These are phyloP conservation scores for Drosophila incognita DNA, from an alignment of 2,888 invertebrate genomes.

Conservation along the genomic window DNA sequence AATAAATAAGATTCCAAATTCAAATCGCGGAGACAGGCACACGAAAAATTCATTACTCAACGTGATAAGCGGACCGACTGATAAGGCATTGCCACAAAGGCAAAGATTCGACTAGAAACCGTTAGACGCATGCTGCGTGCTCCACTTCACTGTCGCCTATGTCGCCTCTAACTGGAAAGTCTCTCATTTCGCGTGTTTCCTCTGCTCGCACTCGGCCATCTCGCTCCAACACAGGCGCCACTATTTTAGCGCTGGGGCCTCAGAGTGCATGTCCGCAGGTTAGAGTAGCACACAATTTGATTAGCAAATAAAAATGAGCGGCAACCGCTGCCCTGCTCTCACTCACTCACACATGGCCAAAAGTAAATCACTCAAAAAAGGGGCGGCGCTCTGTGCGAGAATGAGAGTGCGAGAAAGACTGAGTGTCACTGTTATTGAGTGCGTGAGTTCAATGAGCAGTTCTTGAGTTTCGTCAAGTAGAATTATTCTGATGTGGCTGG, in stretches of 20 bases:
- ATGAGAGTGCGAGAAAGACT: constrained; percentile 11
- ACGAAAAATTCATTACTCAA: constrained; percentile 58
- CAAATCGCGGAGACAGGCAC: constrained; percentile 41
- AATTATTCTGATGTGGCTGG: constrained; percentile 39
- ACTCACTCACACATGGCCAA: constrained; percentile 15
- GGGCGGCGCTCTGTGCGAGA: constrained; percentile 42
- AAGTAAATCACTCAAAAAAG: constrained; percentile 39
- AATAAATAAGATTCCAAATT: constrained; percentile 20
- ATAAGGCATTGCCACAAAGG: constrained; percentile 57
- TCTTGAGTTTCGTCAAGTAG: constrained; percentile 61
- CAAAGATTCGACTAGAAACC: constrained; percentile 47
- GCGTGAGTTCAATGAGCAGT: constrained; percentile 20
- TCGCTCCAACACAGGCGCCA: constrained; percentile 42
- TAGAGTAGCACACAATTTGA: constrained; percentile 69
- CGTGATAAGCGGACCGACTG: constrained; percentile 63
- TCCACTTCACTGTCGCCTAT: constrained; percentile 68
- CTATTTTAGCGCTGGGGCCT: constrained; percentile 38
- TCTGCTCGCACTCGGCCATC: constrained; percentile 32
- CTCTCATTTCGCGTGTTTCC: constrained; percentile 51
- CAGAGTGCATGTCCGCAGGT: constrained; percentile 46
- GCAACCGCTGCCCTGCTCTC: constrained; percentile 33
- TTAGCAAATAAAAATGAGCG: constrained; percentile 76
- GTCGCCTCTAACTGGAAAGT: constrained; percentile 67
- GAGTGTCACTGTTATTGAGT: constrained; percentile 34
- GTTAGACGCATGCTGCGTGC: constrained; percentile 52